Conservation (phyloP, 2,113 vertebrate species). For the Atrichornis clamosus region DNA sequence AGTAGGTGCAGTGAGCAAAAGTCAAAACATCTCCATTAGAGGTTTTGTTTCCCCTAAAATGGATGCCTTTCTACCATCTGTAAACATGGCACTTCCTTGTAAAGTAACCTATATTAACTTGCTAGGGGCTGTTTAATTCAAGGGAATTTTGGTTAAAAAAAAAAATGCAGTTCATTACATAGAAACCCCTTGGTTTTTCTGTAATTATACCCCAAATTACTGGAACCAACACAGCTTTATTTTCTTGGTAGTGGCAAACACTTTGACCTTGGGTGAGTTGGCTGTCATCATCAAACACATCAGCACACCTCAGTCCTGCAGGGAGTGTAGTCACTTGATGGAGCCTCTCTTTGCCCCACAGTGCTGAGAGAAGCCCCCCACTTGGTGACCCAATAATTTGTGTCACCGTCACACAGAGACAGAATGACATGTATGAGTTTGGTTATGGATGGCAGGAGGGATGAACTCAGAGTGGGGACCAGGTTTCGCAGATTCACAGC, state of each 20-base stretch:
- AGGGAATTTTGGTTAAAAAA: neutral
- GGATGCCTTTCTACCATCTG: neutral
- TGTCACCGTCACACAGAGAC: rapidly evolving
- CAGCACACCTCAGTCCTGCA: rapidly evolving
- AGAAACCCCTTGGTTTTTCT: neutral
- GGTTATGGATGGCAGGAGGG: neutral
- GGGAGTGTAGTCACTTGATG: rapidly evolving
- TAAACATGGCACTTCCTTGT: neutral
- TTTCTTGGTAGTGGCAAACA: neutral
- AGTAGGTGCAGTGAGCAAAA: neutral
- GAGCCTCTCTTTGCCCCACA: rapidly evolving
- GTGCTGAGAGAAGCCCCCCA: rapidly evolving
- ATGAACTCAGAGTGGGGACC: neutral
- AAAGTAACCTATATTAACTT: neutral
- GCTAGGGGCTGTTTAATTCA: neutral
- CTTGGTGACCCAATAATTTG: no score
- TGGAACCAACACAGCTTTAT: neutral
- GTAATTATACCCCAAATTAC: neutral
- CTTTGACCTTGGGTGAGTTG: neutral
- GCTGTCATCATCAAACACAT: rapidly evolving
- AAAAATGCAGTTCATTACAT: neutral
- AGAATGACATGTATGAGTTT: rapidly evolving
- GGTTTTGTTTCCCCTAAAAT: neutral
- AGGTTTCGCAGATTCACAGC: neutral
- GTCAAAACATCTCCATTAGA: neutral